Conservation (phyloP, 2,888 invertebrate genomes). For the Germaria angustata region DNA sequence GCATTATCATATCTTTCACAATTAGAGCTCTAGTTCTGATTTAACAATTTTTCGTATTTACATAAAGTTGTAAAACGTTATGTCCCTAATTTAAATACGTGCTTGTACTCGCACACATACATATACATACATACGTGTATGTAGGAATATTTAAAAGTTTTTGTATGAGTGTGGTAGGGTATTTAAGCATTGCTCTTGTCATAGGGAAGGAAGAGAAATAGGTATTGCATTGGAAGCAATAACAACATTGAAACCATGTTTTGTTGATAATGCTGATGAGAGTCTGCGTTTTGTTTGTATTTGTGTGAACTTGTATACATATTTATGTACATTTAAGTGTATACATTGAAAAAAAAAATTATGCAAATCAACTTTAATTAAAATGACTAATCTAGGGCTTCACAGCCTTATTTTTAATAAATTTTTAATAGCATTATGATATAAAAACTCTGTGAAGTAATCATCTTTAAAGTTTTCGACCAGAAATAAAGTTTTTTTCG, state of each 20-base stretch:
- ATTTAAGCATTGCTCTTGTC: constrained; percentile 7
- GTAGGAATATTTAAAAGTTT: neutral
- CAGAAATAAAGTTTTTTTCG: no score
- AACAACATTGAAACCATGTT: constrained; percentile 40
- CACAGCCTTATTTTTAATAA: no score
- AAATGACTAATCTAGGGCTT: no score
- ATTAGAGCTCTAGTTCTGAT: no score
- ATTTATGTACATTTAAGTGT: neutral
- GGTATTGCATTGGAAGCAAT: constrained; percentile 52
- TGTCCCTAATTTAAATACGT: no score
- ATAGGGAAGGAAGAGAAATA: constrained; percentile 40
- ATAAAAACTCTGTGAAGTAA: no score
- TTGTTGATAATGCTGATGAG: constrained; percentile 55
- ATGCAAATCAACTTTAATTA: neutral
- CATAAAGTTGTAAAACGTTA: no score
- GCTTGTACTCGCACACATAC: no score
- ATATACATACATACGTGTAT: neutral
- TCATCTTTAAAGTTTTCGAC: no score
- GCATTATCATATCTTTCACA: no score
- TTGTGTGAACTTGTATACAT: constrained; percentile 9
- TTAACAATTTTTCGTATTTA: no score
- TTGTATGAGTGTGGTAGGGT: constrained; percentile 21
- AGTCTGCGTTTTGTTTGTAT: constrained; percentile 30
- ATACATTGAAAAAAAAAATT: constrained; percentile 7
- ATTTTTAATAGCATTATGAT: no score